Evolutionary conservation across 2,113 vertebrate species (phyloP), one percentile per base, ranked within the genome.

Genomic region (Leucopsar rothschildi): DNA sequence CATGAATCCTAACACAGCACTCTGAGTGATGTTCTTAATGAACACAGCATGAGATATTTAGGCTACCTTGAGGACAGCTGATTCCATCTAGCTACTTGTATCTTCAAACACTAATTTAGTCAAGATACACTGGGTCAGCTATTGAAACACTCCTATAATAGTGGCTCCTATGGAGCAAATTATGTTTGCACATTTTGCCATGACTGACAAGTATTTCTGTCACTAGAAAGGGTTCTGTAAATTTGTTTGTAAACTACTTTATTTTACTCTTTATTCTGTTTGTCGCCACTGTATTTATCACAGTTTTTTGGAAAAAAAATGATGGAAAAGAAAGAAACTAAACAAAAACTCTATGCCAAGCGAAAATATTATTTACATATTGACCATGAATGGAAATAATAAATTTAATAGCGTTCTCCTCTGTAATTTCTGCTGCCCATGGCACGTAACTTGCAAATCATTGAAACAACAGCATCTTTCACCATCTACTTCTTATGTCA

Each of bases 31-130:
- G 86, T 88, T 86, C 82, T 91, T 97, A 96, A 96, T 94, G 93
- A 96, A 93, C 85, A 96, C 88, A 96, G 93, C 42, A 65, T 92
- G 92, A 78, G 66, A 73, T 90, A 96, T 93, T 96, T 95, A 93
- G 76, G 73, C 56, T 68, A 94, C 91, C 94, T 90, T 92, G 76
- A 86, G 76, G 92, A 93, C 86, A 90, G 82, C 82, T 93, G 55
- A 73, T 92, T 96, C 88, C 16, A 52, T 92, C 87, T 49, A 92
- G 60, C 64, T 86, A 73, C 79, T 92, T n/a, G 11, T 78, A 56
- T 64, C 76, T 86, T 96, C 85, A 96, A 95, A 88, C 44, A 86
- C 60, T 68, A 93, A n/a, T 84, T 96, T 88, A 94, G 90, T 53
- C 76, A 90, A 86, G 75, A 86, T 53, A 70, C 49, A 27, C 79